Percentiles rank a stretch among this genome's conserved stretches.
These are phyloP conservation scores for Lithosia quadra DNA, from an alignment of 2,888 invertebrate species.

Conservation along the genomic window DNA sequence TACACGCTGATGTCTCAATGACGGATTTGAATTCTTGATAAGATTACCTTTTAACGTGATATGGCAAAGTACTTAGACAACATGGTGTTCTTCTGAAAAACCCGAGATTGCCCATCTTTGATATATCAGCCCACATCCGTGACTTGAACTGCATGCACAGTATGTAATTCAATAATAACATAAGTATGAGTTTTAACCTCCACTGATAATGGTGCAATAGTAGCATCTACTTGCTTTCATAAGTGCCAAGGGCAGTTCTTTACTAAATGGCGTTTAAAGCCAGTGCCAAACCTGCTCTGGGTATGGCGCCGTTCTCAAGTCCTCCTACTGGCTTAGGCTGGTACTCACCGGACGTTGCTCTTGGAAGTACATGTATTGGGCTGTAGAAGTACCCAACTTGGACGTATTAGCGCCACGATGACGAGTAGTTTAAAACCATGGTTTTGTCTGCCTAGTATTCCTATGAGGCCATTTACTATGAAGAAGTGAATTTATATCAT, in stretches of 20 bases:
- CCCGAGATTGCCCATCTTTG: not conserved
- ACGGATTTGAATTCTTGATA: slow-evolving; percentile 4
- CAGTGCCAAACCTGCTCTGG: not conserved
- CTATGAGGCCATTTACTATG: no score
- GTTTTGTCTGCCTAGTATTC: no score
- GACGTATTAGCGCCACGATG: not conserved
- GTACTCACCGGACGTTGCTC: not conserved
- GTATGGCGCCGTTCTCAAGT: not conserved
- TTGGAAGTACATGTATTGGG: not conserved
- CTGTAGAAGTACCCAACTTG: not conserved
- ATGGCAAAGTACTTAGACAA: not conserved
- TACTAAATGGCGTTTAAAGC: not conserved
- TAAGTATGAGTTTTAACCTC: slow-evolving; percentile 4
- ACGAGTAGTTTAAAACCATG: no score
- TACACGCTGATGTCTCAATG: not conserved
- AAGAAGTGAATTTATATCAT: no score
- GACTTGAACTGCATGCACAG: not conserved
- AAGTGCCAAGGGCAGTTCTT: not conserved
- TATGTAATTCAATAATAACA: slow-evolving; percentile 6
- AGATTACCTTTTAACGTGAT: not conserved
- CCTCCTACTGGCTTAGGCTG: not conserved
- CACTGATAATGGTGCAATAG: not conserved
- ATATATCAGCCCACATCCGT: not conserved
- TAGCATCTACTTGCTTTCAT: not conserved
- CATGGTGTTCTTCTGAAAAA: not conserved